A percentile compares a stretch with the other conserved stretches of the same genome.
phyloP scores from a whole-genome alignment of 2,113 vertebrate genomes.

The Sus scrofa region DNA sequence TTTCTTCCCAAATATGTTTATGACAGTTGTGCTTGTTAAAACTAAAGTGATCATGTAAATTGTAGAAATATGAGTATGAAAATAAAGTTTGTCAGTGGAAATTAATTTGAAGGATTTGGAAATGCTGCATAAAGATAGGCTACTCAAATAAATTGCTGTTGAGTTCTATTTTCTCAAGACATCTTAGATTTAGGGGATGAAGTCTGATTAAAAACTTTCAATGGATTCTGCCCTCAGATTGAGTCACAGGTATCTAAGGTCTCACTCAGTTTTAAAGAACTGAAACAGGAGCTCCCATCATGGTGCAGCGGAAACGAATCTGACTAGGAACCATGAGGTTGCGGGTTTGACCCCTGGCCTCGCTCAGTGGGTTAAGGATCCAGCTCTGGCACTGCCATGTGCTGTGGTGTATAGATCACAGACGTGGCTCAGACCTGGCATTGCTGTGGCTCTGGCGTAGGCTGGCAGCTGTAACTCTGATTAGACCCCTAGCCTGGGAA shows the following conservation, averaged over 20 bases:
- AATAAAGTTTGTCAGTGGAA: background rate
- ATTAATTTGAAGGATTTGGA: constrained; percentile 9
- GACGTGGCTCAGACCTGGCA: too few species aligned
- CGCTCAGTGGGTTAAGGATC: too few species aligned
- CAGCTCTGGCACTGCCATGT: too few species aligned
- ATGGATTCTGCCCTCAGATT: background rate
- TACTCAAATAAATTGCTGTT: constrained; percentile 17
- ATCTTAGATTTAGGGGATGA: background rate
- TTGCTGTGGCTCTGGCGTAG: too few species aligned
- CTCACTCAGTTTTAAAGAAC: constrained; percentile 33
- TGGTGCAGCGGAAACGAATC: too few species aligned
- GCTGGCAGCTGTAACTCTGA: too few species aligned
- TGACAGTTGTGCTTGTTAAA: background rate
- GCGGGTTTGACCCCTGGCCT: too few species aligned
- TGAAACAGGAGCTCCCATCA: too few species aligned
- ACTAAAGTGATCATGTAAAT: background rate
- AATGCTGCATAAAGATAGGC: constrained; percentile 1
- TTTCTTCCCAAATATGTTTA: background rate
- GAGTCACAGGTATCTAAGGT: background rate
- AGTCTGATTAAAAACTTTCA: background rate
- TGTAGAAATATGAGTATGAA: background rate
- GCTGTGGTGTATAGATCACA: too few species aligned
- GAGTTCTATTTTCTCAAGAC: background rate
- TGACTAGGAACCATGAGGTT: too few species aligned
- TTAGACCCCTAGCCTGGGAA: too few species aligned